Conservation (phyloP, 2,113 vertebrate species). For the Speoplatyrhinus poulsoni region DNA sequence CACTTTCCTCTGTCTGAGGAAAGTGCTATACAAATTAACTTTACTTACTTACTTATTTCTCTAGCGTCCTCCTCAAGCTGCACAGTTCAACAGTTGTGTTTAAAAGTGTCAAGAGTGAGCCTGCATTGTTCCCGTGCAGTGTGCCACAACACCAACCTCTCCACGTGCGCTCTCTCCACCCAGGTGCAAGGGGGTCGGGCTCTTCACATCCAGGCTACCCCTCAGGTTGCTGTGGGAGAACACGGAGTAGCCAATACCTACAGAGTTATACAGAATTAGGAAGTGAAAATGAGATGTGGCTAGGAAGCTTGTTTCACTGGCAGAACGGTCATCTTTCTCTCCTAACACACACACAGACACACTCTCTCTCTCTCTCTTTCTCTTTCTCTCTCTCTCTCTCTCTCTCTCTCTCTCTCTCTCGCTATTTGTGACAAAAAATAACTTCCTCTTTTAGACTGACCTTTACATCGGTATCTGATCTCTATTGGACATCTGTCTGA, state of each 20-base stretch:
- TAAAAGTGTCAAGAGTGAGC: no score
- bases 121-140: no score
- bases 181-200: constrained; percentile 78
- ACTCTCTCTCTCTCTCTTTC: constrained; percentile 2
- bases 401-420: constrained; percentile 12
- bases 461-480: constrained; percentile 18
- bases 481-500: constrained; percentile 11
- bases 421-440: constrained; percentile 20
- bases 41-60: no score
- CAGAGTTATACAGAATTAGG: constrained; percentile 47
- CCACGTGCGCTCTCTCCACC: constrained; percentile 73
- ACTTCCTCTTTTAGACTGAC: constrained; percentile 47
- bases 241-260: constrained; percentile 84
- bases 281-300: constrained; percentile 73
- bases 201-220: constrained; percentile 81
- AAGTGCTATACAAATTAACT: no score
- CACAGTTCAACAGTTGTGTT: no score
- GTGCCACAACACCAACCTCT: constrained; percentile 57
- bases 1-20: no score
- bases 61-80: no score
- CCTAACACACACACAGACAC: constrained; percentile 12
- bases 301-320: constrained; percentile 41
- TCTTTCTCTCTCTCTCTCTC: constrained; percentile 24
- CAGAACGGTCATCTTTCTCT: constrained; percentile 19
- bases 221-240: constrained; percentile 80